phyloP scores from a whole-genome alignment of 1,140 invertebrate species.

The Rhopalosiphum padi region DNA sequence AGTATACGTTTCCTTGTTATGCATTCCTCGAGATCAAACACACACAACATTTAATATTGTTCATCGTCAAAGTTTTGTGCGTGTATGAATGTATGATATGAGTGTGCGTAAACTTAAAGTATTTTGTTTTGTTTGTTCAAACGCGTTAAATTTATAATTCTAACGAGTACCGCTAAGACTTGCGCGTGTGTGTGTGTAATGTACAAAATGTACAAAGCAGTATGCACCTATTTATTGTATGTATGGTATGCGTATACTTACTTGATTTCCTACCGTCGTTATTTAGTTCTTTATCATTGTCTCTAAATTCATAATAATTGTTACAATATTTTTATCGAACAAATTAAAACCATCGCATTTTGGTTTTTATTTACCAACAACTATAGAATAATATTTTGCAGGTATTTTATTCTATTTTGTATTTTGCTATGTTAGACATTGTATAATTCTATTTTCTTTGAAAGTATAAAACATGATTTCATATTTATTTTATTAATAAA shows the following conservation, averaged over 20 bases:
- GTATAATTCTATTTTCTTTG: too few species aligned
- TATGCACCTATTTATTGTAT: too few species aligned
- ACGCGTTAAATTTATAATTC: not conserved
- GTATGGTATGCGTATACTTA: not conserved
- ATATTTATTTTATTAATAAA: too few species aligned
- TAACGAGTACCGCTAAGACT: too few species aligned
- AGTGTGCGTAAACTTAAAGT: not conserved
- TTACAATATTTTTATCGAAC: not conserved
- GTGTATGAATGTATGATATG: not conserved
- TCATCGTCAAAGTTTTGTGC: not conserved
- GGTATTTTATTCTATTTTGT: too few species aligned
- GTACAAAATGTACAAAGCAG: too few species aligned
- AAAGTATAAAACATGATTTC: too few species aligned
- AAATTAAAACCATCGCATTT: not conserved
- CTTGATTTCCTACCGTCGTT: not conserved
- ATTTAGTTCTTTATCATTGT: not conserved
- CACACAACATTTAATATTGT: not conserved
- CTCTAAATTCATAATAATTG: not conserved
- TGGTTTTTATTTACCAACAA: not conserved
- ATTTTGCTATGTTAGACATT: too few species aligned
- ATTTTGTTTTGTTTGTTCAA: not conserved
- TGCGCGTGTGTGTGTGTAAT: too few species aligned
- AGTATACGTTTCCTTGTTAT: too few species aligned
- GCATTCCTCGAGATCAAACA: not conserved
- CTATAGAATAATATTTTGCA: not conserved